phyloP scores from a whole-genome alignment of 2,113 vertebrate genomes.

The Siniperca chuatsi region DNA sequence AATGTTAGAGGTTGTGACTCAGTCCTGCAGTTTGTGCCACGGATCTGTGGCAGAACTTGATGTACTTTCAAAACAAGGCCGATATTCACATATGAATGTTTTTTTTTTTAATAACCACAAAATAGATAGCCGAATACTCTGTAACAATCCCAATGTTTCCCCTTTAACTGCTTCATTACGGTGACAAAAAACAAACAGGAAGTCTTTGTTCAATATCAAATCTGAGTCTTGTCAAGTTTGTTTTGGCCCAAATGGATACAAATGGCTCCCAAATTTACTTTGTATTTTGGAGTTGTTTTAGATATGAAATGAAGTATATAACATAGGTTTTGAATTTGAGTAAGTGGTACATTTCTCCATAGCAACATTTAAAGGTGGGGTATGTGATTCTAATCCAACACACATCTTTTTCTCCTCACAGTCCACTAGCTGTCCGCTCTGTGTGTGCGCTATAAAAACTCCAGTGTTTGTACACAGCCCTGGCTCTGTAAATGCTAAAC shows the following conservation, averaged over 20 bases:
- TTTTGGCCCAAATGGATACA: not conserved
- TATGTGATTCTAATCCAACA: too few species aligned
- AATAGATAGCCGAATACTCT: not conserved
- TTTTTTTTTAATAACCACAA: not conserved
- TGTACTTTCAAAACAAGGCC: conserved; percentile 49
- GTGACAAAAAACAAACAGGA: not conserved
- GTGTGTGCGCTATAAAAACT: too few species aligned
- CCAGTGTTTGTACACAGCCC: too few species aligned
- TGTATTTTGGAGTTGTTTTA: not conserved
- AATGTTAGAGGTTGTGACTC: conserved; percentile 61
- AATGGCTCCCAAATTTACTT: not conserved
- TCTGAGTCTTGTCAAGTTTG: not conserved
- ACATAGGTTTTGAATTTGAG: not conserved
- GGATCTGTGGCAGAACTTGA: conserved; percentile 40
- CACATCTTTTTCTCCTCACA: too few species aligned
- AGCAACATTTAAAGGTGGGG: not conserved
- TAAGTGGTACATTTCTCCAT: not conserved
- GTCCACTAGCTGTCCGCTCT: too few species aligned
- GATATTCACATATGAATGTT: not conserved
- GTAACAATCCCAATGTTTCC: not conserved
- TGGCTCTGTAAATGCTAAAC: too few species aligned
- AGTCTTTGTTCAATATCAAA: conserved; percentile 1
- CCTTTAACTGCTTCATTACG: not conserved
- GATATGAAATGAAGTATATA: not conserved
- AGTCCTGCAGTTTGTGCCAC: conserved; percentile 31